Evolutionary conservation across 2,797 vertebrate genomes (phyloP).

Genomic region (Molossus molossus): DNA sequence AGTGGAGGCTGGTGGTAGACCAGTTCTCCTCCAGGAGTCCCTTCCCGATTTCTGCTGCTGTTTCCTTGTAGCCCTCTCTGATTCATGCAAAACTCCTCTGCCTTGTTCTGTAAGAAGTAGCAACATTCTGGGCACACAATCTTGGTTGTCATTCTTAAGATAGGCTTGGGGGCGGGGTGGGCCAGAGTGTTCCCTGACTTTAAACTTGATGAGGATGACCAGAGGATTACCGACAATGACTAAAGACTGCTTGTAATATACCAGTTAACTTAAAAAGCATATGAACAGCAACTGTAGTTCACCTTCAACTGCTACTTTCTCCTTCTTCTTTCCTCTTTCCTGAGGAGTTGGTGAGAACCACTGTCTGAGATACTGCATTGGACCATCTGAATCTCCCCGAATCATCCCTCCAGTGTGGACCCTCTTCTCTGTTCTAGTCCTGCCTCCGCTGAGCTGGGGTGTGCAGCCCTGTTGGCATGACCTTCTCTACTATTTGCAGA

Average conservation of each 20-base stretch:
- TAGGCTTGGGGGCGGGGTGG: neutral
- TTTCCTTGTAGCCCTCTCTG: neutral
- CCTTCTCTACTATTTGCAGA: neutral
- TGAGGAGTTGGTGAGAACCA: neutral
- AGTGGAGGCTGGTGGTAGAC: neutral
- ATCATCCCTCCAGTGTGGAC: no score
- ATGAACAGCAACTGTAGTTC: neutral
- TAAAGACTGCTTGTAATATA: neutral
- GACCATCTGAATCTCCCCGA: fast-evolving
- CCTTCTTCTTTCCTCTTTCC: neutral
- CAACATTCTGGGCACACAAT: neutral
- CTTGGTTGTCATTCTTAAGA: neutral
- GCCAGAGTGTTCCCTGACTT: neutral
- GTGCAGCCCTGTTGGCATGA: fast-evolving
- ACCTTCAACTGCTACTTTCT: neutral
- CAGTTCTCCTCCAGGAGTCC: neutral
- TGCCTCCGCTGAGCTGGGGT: no score
- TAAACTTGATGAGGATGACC: neutral
- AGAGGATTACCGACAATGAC: neutral
- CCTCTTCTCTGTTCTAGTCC: neutral
- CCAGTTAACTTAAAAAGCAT: neutral
- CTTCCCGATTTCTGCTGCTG: neutral
- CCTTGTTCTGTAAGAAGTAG: neutral
- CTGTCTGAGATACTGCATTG: fast-evolving
- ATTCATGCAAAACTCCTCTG: neutral